phyloP scores from a whole-genome alignment of 1,140 invertebrate species.

The Fopius arisanus region DNA sequence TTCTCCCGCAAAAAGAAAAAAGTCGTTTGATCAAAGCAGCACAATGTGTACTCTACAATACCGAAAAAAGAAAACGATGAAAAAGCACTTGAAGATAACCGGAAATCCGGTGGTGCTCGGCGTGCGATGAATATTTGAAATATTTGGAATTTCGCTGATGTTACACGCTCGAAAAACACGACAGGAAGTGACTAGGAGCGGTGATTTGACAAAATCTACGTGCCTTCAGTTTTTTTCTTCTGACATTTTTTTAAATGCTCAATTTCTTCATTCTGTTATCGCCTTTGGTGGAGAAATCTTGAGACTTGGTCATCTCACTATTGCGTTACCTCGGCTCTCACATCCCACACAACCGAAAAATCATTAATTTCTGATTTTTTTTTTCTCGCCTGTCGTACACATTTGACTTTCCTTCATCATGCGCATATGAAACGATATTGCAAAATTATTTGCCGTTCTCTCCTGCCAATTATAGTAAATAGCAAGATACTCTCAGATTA shows the following conservation, averaged over 20 bases:
- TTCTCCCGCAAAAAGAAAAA: not conserved
- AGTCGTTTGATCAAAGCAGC: not conserved
- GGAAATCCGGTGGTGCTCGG: slow-evolving; percentile 8
- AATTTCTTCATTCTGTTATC: slow-evolving; percentile 1
- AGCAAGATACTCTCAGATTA: not conserved
- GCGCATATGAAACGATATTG: slow-evolving; percentile 1
- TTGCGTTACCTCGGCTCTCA: not conserved
- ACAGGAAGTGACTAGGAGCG: not conserved
- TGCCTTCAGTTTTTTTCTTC: not conserved
- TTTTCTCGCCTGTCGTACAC: not conserved
- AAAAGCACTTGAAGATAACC: slow-evolving; percentile 2
- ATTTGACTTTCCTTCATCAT: not conserved
- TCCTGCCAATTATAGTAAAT: not conserved
- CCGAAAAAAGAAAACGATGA: slow-evolving; percentile 8
- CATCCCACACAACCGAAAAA: not conserved
- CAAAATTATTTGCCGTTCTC: not conserved
- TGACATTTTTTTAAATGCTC: not conserved
- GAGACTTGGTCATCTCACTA: not conserved
- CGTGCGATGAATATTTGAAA: slow-evolving; percentile 5
- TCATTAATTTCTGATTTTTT: slow-evolving; percentile 7
- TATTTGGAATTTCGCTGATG: slow-evolving; percentile 14
- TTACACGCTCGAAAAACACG: not conserved
- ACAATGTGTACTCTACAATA: not conserved
- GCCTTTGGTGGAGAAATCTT: slow-evolving; percentile 18
- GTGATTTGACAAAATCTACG: not conserved